Evolutionary conservation across 2,888 invertebrate genomes (phyloP).

Genomic region (Scaptomyza tumidula): DNA sequence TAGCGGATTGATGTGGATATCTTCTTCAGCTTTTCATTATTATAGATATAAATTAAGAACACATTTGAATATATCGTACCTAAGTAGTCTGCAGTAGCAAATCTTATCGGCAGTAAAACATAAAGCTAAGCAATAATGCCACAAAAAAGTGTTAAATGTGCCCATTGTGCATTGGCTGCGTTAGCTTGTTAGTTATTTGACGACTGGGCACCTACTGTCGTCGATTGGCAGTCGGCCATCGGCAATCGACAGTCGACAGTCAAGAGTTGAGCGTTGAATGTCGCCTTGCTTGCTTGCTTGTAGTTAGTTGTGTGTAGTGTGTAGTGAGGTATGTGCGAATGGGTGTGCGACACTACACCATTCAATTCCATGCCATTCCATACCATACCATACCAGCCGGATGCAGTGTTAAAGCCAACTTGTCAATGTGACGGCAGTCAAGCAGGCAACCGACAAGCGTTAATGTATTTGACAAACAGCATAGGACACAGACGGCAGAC

Average conservation of each 20-base stretch:
- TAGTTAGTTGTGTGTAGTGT: neutral
- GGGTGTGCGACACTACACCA: neutral
- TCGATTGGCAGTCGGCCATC: neutral
- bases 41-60: too few species aligned
- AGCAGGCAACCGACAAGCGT: conserved; percentile 74
- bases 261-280: conserved; percentile 16
- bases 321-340: neutral
- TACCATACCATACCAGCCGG: neutral
- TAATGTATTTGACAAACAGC: conserved; percentile 79
- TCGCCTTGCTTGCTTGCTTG: conserved; percentile 4
- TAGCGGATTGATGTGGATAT: too few species aligned
- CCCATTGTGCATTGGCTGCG: conserved; percentile 28
- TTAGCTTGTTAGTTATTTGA: conserved; percentile 55
- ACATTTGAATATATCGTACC: too few species aligned
- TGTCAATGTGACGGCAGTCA: conserved; percentile 74
- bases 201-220: conserved; percentile 37
- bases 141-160: neutral
- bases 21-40: too few species aligned
- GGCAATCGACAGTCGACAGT: conserved; percentile 16
- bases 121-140: too few species aligned
- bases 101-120: too few species aligned
- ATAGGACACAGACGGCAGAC: conserved; percentile 39
- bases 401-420: conserved; percentile 73
- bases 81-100: too few species aligned
- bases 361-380: neutral